These are phyloP conservation scores for Scaeva pyrastri DNA, from an alignment of 2,888 invertebrate species.

Conservation along the genomic window DNA sequence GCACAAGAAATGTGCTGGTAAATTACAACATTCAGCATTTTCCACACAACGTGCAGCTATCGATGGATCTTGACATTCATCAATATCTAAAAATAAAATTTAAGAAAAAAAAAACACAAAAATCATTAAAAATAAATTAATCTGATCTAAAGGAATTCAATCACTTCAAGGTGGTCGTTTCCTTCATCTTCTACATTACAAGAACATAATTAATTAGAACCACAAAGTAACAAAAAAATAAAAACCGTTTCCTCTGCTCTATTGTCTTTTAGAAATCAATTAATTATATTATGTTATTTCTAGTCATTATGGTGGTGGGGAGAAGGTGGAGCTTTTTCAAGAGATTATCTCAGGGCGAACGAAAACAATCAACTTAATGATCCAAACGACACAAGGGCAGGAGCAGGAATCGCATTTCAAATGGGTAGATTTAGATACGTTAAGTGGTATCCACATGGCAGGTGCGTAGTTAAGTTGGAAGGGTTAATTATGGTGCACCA, in stretches of 20 bases:
- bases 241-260: constrained; percentile 28
- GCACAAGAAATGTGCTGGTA: constrained; percentile 97
- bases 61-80: constrained; percentile 96
- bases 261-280: constrained; percentile 36
- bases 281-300: constrained; percentile 34
- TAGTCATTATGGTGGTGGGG: not conserved
- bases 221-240: constrained; percentile 36
- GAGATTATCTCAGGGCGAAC: constrained; percentile 22
- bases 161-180: constrained; percentile 43
- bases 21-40: constrained; percentile 97
- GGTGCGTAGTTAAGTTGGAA: not conserved
- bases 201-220: constrained; percentile 57
- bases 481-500: not conserved
- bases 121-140: constrained; percentile 40
- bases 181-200: not conserved
- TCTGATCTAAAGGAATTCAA: constrained; percentile 6
- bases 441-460: not conserved
- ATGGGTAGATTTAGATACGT: constrained; percentile 29
- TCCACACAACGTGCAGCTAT: constrained; percentile 93
- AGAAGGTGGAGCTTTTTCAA: constrained; percentile 23
- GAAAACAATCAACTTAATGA: constrained; percentile 56
- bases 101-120: constrained; percentile 34
- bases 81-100: constrained; percentile 88
- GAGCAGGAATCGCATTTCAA: constrained; percentile 40
- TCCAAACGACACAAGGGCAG: constrained; percentile 36